Base-by-base conservation (phyloP, 2,113 vertebrate species). In the Myrmophylax atrothorax region DNA sequence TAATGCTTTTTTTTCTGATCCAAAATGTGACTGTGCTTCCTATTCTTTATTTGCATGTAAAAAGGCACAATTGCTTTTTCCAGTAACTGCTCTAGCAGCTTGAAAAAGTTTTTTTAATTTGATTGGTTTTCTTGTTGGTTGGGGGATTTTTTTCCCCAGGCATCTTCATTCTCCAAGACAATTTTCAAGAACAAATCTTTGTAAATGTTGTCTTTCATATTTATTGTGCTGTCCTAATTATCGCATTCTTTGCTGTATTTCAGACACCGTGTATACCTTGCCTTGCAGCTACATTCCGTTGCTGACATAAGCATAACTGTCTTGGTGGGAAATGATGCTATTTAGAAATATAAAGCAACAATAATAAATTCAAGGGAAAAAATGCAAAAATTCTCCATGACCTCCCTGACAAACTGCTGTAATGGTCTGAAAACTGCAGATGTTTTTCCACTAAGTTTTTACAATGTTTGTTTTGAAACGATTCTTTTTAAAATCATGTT, bases 371-470 rank as follows among this genome's bases (percentile, higher is more conserved):
- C 53, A 93, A 93, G 58, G 56, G 22, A 67, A 84, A 90, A 97
- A 95, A 62, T 3, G 7, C n/a, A 87, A 87, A 87, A 92, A 70
- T 93, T 92, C 90, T 94, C 40, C 90, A 73, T 77, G 91, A 94
- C 85, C 74, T 80, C 89, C 69, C 87, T 88, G 87, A 94, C 82
- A 97, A 92, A 94, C 53, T 88, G 78, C 35, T 95, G 40, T 55
- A 95, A 89, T 82, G 55, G 91, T 78, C 52, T 20, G 89, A 91
- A 94, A 87, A 92, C 52, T 90, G 84, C 96, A 97, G 92, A 97
- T 97, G 89, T 96, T 96, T 97, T 96, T 96, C 94, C 89, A 92
- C 64, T 91, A 87, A 62, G 75, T 90, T 97, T 93, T 93, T 95
- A 97, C 42, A 87, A 10, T 94, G 87, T 94, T 97, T 96, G 78